phyloP scores from a whole-genome alignment of 2,113 vertebrate species.

The Hemiscyllium ocellatum region DNA sequence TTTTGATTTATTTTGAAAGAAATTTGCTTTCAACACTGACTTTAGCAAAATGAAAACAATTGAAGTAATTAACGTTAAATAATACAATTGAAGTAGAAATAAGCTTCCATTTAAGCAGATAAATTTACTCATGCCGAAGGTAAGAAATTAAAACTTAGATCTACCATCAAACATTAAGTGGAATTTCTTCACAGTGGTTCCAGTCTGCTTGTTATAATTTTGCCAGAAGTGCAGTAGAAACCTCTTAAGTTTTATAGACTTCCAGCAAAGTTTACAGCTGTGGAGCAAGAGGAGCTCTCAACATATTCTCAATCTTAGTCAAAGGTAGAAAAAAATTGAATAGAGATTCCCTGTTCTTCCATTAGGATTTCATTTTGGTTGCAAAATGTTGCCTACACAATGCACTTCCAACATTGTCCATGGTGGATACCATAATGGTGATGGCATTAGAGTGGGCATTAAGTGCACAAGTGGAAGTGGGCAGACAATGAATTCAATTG shows the following conservation, averaged over 20 bases:
- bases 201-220: background rate
- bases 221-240: background rate
- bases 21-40: background rate
- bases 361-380: background rate
- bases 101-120: background rate
- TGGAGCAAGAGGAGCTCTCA: too few species aligned
- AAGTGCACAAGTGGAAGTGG: background rate
- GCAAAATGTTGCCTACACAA: background rate
- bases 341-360: background rate
- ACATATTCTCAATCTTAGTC: background rate
- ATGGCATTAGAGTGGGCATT: background rate
- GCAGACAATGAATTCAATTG: background rate
- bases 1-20: background rate
- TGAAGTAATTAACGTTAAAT: background rate
- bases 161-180: background rate
- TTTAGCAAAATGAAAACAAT: background rate
- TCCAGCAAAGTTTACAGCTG: background rate
- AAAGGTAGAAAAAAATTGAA: background rate
- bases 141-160: background rate
- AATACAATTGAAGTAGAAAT: background rate
- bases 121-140: background rate
- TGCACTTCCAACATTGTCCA: background rate
- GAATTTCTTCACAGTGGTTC: background rate
- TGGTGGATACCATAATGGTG: background rate
- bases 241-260: background rate